These are phyloP conservation scores for Penaeus indicus DNA, from an alignment of 1,140 invertebrate species.

Conservation along the genomic window DNA sequence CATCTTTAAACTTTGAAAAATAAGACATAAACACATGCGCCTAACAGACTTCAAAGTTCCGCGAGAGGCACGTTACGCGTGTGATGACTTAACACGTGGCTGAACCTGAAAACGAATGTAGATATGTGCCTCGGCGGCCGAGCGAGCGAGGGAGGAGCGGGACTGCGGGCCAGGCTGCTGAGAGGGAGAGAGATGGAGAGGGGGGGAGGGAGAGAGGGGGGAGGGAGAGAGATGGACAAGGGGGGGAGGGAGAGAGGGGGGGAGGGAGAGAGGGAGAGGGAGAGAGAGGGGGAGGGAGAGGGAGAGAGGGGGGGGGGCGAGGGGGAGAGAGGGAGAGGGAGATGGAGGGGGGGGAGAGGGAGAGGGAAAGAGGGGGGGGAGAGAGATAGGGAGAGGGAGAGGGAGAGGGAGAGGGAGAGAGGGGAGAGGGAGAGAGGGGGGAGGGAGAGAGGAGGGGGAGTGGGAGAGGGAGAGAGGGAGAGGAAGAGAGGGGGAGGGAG, in stretches of 20 bases:
- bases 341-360: not conserved
- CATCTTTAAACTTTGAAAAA: no score
- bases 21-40: no score
- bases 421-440: no score
- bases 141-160: not conserved
- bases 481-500: not conserved
- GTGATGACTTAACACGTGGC: no score
- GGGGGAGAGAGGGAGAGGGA: not conserved
- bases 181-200: not conserved
- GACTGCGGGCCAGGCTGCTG: not conserved
- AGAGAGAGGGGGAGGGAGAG: not conserved
- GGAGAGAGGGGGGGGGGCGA: not conserved
- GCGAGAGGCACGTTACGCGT: no score
- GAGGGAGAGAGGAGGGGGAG: no score
- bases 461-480: not conserved
- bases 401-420: no score
- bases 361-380: not conserved
- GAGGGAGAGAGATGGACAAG: not conserved
- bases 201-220: not conserved
- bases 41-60: no score
- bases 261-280: not conserved
- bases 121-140: not conserved
- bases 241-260: conserved; percentile 13
- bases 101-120: no score
- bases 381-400: no score